Conservation (phyloP, 53 echinoderm and acorn worm species). For the Crossaster papposus region DNA sequence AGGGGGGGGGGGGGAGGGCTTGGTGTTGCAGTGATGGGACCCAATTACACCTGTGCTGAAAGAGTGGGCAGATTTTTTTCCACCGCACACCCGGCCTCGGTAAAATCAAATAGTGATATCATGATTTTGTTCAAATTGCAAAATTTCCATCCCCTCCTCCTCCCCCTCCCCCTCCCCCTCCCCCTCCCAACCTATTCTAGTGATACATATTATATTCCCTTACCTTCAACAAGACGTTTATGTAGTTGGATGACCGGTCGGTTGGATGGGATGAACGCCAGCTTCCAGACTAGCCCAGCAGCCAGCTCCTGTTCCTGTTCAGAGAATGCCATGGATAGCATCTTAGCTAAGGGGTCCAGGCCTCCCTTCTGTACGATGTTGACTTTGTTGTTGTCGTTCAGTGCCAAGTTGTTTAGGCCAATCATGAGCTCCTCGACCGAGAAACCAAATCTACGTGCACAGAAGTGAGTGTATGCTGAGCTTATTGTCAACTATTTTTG, state of each 20-base stretch:
- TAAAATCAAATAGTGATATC: no score
- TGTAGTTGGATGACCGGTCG: conserved; percentile 74
- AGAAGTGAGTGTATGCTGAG: no score
- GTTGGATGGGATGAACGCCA: conserved; percentile 84
- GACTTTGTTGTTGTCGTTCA: conserved; percentile 87
- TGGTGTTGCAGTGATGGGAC: no score
- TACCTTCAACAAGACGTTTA: conserved; percentile 76
- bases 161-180: no score
- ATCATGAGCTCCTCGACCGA: conserved; percentile 77
- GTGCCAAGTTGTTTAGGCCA: conserved; percentile 84
- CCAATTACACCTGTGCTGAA: no score
- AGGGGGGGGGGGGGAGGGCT: no score
- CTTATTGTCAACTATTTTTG: no score
- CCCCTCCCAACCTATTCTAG: no score
- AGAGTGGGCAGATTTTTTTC: no score
- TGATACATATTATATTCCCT: background rate
- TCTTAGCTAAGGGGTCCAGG: conserved; percentile 67
- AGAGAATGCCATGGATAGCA: conserved; percentile 68
- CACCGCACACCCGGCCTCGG: no score
- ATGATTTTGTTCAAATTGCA: no score
- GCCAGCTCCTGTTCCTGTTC: conserved; percentile 72
- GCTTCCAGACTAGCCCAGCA: conserved; percentile 76
- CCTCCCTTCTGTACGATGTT: conserved; percentile 82
- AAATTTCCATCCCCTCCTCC: no score
- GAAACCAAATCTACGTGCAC: conserved; percentile 61